Conservation (phyloP, 2,888 invertebrate species). For the Tetrapedia diversipes region DNA sequence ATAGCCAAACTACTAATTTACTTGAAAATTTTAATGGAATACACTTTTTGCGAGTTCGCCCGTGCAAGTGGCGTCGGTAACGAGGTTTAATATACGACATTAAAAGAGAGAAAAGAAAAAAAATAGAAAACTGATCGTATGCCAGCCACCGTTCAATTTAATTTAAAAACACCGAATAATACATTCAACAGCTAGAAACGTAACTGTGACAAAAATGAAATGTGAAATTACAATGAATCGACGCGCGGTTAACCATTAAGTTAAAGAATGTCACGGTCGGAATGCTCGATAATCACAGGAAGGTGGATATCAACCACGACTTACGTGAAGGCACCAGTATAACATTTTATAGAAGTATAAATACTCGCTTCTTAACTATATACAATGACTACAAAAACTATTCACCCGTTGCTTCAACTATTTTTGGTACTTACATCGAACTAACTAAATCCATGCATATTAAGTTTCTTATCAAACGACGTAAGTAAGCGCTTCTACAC, state of each 20-base stretch:
- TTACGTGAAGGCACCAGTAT: slow-evolving; percentile 40
- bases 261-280: neutral
- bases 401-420: no score
- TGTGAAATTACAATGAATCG: neutral
- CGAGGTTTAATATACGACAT: neutral
- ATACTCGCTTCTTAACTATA: neutral
- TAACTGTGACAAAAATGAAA: slow-evolving; percentile 1
- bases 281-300: slow-evolving; percentile 11
- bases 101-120: no score
- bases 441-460: no score
- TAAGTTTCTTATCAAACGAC: no score
- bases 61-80: slow-evolving; percentile 39
- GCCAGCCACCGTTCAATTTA: neutral
- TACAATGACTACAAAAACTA: no score
- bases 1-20: slow-evolving; percentile 43
- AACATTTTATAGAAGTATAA: slow-evolving; percentile 33
- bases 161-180: neutral
- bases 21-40: slow-evolving; percentile 25
- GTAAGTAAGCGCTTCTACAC: no score
- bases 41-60: neutral
- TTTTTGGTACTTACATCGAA: no score
- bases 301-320: slow-evolving; percentile 9
- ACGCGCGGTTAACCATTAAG: neutral
- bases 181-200: neutral
- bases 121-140: neutral